Evolutionary conservation across 2,888 invertebrate species (phyloP).

Genomic region (Agriotes lineatus): DNA sequence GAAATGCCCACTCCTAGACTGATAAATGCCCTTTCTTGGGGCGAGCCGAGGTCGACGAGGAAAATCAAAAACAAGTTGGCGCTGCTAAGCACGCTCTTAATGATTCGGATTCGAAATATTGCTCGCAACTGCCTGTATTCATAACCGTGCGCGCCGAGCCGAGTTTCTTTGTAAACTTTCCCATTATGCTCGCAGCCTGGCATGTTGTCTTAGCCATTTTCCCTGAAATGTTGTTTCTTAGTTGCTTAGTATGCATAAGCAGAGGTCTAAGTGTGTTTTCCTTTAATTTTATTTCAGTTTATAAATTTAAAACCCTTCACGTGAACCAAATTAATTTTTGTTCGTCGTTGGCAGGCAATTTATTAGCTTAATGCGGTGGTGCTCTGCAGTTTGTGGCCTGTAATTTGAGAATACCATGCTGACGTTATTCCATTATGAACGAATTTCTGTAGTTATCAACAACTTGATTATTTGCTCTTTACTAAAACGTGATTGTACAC

Average conservation of each 20-base stretch:
- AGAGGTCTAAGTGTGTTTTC: slow-evolving; percentile 50
- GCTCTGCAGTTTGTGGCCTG: too few relatives aligned
- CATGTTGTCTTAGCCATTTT: slow-evolving; percentile 28
- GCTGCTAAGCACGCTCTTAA: slow-evolving; percentile 12
- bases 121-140: slow-evolving; percentile 24
- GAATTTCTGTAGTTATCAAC: too few relatives aligned
- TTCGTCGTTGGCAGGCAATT: neutral
- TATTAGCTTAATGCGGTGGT: too few relatives aligned
- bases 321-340: slow-evolving; percentile 54
- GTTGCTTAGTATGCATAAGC: slow-evolving; percentile 40
- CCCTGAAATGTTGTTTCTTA: slow-evolving; percentile 29
- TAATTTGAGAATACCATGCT: too few relatives aligned
- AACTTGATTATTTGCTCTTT: too few relatives aligned
- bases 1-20: slow-evolving; percentile 36
- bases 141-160: neutral
- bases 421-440: too few relatives aligned
- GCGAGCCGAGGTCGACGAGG: slow-evolving; percentile 3
- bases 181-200: slow-evolving; percentile 21
- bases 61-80: slow-evolving; percentile 23
- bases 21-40: slow-evolving; percentile 32
- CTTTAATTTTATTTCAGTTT: slow-evolving; percentile 58
- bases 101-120: slow-evolving; percentile 26
- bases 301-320: slow-evolving; percentile 55
- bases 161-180: slow-evolving; percentile 22
- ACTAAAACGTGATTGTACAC: too few relatives aligned